Percentiles rank a stretch among this genome's conserved stretches.
These are phyloP conservation scores for Sternotherus odoratus DNA, from an alignment of 2,797 vertebrate genomes.

Conservation along the genomic window DNA sequence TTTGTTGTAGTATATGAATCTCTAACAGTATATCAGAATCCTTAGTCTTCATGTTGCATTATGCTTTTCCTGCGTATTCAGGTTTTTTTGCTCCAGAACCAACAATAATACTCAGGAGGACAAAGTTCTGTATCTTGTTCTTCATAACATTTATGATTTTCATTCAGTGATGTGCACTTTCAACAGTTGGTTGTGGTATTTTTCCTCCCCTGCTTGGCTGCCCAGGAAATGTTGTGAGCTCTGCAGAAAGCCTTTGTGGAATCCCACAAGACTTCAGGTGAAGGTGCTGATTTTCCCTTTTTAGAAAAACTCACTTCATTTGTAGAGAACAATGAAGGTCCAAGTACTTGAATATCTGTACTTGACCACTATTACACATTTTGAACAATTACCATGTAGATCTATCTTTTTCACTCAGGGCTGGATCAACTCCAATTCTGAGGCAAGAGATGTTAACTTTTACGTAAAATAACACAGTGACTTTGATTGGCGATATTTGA, in stretches of 20 bases:
- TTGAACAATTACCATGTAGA: neutral
- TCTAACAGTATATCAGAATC: slow-evolving; percentile 15
- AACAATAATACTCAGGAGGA: neutral
- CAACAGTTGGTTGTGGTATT: neutral
- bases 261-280: neutral
- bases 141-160: slow-evolving; percentile 31
- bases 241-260: slow-evolving; percentile 36
- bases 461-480: neutral
- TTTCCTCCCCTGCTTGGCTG: neutral
- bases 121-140: slow-evolving; percentile 17
- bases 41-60: slow-evolving; percentile 24
- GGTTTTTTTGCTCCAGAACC: slow-evolving; percentile 23
- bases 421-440: neutral
- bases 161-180: slow-evolving; percentile 29
- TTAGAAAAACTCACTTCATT: neutral
- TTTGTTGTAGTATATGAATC: slow-evolving; percentile 32
- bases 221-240: slow-evolving; percentile 13
- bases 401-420: neutral
- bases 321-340: neutral
- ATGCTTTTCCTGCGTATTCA: slow-evolving; percentile 5
- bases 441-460: neutral
- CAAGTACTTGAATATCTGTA: neutral
- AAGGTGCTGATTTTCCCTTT: slow-evolving; percentile 23
- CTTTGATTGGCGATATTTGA: neutral
- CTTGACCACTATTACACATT: slow-evolving; percentile 17